Evolutionary conservation across 2,797 vertebrate species (phyloP).

Genomic region (Acanthopagrus latus): DNA sequence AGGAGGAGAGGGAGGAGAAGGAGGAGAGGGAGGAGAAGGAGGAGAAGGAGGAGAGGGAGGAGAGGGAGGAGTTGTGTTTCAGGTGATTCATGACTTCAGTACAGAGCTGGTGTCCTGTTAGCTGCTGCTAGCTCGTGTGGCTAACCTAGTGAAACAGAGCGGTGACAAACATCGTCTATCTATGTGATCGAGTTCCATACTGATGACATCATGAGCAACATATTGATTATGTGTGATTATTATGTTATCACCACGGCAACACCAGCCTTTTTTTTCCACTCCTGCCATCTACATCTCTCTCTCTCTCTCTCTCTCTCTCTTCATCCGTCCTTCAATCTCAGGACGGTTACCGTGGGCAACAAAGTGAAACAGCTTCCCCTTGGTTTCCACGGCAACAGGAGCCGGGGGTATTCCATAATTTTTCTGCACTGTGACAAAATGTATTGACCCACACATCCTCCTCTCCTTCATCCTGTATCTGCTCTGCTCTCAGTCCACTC

Average conservation of each 20-base stretch:
- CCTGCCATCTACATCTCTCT: constrained; percentile 4
- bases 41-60: too few relatives aligned
- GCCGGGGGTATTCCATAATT: constrained; percentile 43
- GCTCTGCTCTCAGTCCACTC: neutral
- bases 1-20: too few relatives aligned
- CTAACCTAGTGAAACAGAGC: neutral
- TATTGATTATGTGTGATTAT: neutral
- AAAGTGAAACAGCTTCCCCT: constrained; percentile 65
- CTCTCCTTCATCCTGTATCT: neutral
- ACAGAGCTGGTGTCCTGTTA: too few relatives aligned
- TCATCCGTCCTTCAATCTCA: constrained; percentile 48
- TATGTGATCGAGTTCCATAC: neutral
- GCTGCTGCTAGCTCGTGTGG: too few relatives aligned
- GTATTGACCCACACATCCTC: constrained; percentile 47
- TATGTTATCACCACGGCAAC: neutral
- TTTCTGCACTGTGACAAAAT: constrained; percentile 56
- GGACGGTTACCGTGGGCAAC: constrained; percentile 65
- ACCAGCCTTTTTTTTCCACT: neutral
- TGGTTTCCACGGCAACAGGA: constrained; percentile 64
- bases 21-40: too few relatives aligned
- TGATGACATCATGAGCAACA: neutral
- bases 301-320: neutral
- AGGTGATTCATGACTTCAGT: too few relatives aligned
- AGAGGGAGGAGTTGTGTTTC: neutral
- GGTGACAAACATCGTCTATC: neutral